These are phyloP conservation scores for Lithobates sylvaticus DNA, from an alignment of 2,797 vertebrate genomes.

Conservation along the genomic window DNA sequence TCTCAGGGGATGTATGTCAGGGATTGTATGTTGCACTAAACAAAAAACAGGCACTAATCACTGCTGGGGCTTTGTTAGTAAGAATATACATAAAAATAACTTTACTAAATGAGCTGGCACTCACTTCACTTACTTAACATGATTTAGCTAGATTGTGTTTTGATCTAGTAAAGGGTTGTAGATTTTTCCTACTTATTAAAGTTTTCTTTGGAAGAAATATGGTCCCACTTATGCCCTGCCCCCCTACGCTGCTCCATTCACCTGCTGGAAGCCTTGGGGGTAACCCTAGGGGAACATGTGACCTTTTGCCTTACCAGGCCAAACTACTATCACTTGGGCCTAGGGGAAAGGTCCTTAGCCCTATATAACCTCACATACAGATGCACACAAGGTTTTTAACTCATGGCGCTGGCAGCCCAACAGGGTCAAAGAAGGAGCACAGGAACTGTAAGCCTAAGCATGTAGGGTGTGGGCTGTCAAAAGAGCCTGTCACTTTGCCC, in stretches of 20 bases:
- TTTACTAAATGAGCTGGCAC: background rate
- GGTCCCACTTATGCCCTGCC: too few relatives aligned
- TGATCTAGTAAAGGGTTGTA: background rate
- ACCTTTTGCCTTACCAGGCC: background rate
- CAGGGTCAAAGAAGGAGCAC: too few relatives aligned
- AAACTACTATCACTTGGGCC: background rate
- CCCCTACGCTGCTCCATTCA: too few relatives aligned
- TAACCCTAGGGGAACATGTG: background rate
- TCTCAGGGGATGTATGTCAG: background rate
- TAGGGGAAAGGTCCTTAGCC: background rate
- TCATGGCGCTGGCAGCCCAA: too few relatives aligned
- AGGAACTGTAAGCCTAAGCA: too few relatives aligned
- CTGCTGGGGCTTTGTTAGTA: background rate
- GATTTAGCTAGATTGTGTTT: background rate
- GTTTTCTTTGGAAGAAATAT: too few relatives aligned
- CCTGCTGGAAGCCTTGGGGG: background rate
- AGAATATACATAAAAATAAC: background rate
- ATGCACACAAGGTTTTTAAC: too few relatives aligned
- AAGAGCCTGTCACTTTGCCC: too few relatives aligned
- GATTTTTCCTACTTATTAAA: background rate
- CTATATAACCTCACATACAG: background rate
- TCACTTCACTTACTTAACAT: background rate
- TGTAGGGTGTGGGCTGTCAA: too few relatives aligned
- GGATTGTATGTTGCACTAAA: background rate
- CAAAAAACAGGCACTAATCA: constrained; percentile 1